phyloP scores from a whole-genome alignment of 2,888 invertebrate species.

The Spisula subtruncata region DNA sequence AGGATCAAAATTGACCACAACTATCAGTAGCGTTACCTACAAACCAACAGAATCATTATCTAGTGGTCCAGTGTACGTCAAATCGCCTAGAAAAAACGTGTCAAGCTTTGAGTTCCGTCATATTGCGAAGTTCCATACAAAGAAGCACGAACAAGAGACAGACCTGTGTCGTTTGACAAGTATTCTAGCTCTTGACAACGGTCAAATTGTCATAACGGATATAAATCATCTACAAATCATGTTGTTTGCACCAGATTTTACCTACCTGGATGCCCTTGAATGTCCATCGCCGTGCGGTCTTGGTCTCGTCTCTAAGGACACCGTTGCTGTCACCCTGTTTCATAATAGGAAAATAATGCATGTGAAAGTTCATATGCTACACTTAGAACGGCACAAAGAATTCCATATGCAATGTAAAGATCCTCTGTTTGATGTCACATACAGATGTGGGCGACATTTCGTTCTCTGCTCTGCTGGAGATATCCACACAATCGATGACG shows the following conservation, averaged over 20 bases:
- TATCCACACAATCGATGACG: slow-evolving; percentile 56
- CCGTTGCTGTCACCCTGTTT: slow-evolving; percentile 60
- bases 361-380: slow-evolving; percentile 60
- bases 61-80: slow-evolving; percentile 53
- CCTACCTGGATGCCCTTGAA: slow-evolving; percentile 57
- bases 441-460: slow-evolving; percentile 36
- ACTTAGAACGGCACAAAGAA: slow-evolving; percentile 56
- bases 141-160: slow-evolving; percentile 62
- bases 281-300: slow-evolving; percentile 66
- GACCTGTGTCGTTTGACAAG: slow-evolving; percentile 65
- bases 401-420: slow-evolving; percentile 54
- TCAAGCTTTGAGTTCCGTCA: slow-evolving; percentile 61
- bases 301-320: slow-evolving; percentile 41
- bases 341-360: slow-evolving; percentile 65
- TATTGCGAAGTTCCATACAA: slow-evolving; percentile 62
- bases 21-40: slow-evolving; percentile 57
- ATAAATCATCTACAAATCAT: slow-evolving; percentile 67
- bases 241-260: slow-evolving; percentile 64
- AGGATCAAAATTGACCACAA: slow-evolving; percentile 32
- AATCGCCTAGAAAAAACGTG: slow-evolving; percentile 15
- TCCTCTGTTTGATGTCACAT: slow-evolving; percentile 55
- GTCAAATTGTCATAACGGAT: slow-evolving; percentile 63
- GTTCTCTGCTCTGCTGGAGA: slow-evolving; percentile 63
- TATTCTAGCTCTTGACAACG: slow-evolving; percentile 59
- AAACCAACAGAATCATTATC: slow-evolving; percentile 56